These are phyloP conservation scores for Zygogramma bicolorata DNA, from an alignment of 2,888 invertebrate species.

Conservation along the genomic window DNA sequence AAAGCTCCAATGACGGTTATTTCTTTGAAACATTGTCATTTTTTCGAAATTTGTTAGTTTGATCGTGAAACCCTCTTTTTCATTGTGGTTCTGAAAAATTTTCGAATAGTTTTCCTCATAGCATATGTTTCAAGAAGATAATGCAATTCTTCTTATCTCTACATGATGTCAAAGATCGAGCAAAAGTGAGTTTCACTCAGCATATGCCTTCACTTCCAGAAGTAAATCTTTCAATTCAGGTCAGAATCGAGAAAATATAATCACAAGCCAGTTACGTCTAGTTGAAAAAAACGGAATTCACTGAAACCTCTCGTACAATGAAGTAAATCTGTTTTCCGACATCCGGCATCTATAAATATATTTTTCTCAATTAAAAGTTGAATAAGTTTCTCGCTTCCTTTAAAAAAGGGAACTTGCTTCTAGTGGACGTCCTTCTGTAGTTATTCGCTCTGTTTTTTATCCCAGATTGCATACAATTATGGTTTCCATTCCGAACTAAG, in stretches of 20 bases:
- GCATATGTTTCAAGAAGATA: too few species aligned
- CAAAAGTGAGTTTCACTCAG: too few species aligned
- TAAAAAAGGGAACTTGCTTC: constrained; percentile 20
- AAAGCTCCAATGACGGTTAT: too few species aligned
- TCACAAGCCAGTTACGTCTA: not conserved
- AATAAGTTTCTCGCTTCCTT: constrained; percentile 29
- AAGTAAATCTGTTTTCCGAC: constrained; percentile 1
- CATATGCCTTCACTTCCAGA: too few species aligned
- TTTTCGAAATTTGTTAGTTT: too few species aligned
- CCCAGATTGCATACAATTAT: not conserved
- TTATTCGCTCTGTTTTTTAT: not conserved
- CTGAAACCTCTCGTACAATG: not conserved
- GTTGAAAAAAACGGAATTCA: constrained; percentile 1
- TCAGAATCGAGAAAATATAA: not conserved
- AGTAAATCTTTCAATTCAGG: not conserved
- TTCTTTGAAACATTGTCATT: too few species aligned
- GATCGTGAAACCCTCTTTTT: too few species aligned
- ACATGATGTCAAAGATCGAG: too few species aligned
- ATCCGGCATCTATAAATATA: constrained; percentile 24
- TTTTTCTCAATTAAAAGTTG: constrained; percentile 41
- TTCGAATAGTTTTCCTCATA: too few species aligned
- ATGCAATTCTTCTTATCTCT: too few species aligned
- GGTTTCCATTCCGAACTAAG: too few species aligned
- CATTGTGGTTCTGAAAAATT: too few species aligned
- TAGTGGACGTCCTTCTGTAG: not conserved